phyloP scores from a whole-genome alignment of 2,113 vertebrate genomes.

The Hippolais icterina region DNA sequence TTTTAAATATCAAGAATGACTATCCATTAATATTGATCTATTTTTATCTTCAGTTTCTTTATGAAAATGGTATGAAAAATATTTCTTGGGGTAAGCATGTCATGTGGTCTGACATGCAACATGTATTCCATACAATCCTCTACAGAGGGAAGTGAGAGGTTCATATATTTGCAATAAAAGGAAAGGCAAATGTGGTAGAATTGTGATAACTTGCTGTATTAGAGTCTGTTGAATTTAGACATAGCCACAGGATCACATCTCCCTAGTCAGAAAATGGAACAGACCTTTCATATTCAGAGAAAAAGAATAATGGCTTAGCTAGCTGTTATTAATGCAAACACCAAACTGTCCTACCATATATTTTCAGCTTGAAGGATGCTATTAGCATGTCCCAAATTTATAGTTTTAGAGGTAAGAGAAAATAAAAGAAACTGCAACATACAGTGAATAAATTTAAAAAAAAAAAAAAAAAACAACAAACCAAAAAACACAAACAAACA shows the following conservation, averaged over 20 bases:
- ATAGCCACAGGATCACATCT: not conserved
- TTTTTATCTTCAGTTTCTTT: not conserved
- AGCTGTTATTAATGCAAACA: not conserved
- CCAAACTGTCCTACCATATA: not conserved
- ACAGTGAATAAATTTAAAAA: not conserved
- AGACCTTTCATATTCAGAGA: not conserved
- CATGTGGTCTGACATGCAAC: not conserved
- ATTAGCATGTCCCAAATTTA: not conserved
- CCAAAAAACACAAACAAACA: too few species aligned
- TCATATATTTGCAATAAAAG: not conserved
- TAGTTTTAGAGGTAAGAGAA: not conserved
- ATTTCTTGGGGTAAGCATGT: not conserved
- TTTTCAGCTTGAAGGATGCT: not conserved
- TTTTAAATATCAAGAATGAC: not conserved
- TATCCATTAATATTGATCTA: not conserved
- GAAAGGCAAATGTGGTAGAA: not conserved
- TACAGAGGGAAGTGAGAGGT: rapidly evolving
- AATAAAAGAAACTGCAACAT: not conserved
- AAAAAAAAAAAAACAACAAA: too few species aligned
- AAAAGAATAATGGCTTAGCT: not conserved
- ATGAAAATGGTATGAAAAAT: not conserved
- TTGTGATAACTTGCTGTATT: not conserved
- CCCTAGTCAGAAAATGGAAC: not conserved
- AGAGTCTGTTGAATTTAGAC: not conserved
- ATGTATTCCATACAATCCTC: not conserved